Conservation (phyloP, 2,888 invertebrate species). For the Scaptodrosophila latifasciaeformis region DNA sequence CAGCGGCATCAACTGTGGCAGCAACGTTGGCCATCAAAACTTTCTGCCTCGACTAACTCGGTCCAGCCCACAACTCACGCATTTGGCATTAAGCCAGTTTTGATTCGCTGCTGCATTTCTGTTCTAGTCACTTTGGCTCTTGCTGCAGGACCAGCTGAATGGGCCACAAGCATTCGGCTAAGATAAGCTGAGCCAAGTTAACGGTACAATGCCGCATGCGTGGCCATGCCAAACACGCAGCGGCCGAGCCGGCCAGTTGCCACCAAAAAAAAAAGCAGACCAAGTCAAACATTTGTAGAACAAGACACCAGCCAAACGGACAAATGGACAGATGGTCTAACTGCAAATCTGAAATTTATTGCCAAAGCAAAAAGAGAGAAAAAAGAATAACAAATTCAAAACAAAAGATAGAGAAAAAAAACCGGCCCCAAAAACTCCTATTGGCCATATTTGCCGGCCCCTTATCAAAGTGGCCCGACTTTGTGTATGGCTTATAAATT, state of each 20-base stretch:
- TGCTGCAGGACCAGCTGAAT: conserved; percentile 4
- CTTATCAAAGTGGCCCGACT: conserved; percentile 41
- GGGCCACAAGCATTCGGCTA: conserved; percentile 28
- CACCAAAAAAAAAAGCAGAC: conserved; percentile 29
- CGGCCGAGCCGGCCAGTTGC: not conserved
- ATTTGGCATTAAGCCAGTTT: conserved; percentile 50
- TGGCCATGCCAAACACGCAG: conserved; percentile 40
- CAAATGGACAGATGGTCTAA: conserved; percentile 21
- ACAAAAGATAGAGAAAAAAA: not conserved
- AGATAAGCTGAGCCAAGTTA: conserved; percentile 51
- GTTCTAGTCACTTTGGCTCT: too few relatives aligned
- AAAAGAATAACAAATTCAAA: conserved; percentile 8
- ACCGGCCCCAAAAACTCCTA: not conserved
- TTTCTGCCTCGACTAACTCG: too few relatives aligned
- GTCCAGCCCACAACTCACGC: conserved; percentile 62
- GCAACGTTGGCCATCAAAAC: conserved; percentile 39
- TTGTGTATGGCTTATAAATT: conserved; percentile 40
- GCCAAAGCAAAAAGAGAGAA: conserved; percentile 9
- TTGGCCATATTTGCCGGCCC: conserved; percentile 15
- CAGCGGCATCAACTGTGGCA: conserved; percentile 1
- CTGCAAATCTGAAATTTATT: conserved; percentile 61
- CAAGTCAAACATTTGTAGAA: conserved; percentile 63
- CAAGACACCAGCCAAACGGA: not conserved
- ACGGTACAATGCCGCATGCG: conserved; percentile 54
- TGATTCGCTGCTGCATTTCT: too few relatives aligned